Evolutionary conservation across 1,140 invertebrate genomes (phyloP).

Genomic region (Aphelenchoides avenae): DNA sequence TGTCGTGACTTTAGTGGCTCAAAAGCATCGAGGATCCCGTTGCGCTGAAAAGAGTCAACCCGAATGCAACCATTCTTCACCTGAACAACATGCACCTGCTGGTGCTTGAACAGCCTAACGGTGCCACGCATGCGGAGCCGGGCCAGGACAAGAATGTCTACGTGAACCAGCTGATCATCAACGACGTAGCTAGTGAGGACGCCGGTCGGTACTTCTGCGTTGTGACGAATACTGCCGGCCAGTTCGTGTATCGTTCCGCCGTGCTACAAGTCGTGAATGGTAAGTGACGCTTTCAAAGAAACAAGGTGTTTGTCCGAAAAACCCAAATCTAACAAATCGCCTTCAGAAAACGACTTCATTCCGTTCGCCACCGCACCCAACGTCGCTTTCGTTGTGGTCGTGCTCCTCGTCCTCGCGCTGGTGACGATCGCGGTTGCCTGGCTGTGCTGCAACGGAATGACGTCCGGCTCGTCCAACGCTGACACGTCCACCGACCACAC

Average conservation of each 20-base stretch:
- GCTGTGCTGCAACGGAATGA: conserved; percentile 16
- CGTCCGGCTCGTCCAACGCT: conserved; percentile 3
- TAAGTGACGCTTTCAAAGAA: conserved; percentile 4
- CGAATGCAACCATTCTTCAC: conserved; percentile 31
- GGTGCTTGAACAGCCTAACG: conserved; percentile 26
- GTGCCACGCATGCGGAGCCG: conserved; percentile 15
- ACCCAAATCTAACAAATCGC: neutral
- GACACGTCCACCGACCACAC: neutral
- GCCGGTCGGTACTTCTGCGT: conserved; percentile 32
- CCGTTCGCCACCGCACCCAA: conserved; percentile 7
- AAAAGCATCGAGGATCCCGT: conserved; percentile 18
- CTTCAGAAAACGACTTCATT: conserved; percentile 3
- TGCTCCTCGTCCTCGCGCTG: neutral
- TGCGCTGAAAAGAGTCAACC: neutral
- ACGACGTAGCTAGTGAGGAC: conserved; percentile 18
- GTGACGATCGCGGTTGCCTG: conserved; percentile 5
- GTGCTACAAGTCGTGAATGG: conserved; percentile 17
- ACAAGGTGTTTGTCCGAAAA: too few relatives aligned
- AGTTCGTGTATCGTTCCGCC: conserved; percentile 27
- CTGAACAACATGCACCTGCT: conserved; percentile 23
- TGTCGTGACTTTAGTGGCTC: conserved; percentile 28
- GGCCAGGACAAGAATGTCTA: conserved; percentile 8
- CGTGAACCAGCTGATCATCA: conserved; percentile 27
- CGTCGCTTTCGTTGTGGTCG: conserved; percentile 3
- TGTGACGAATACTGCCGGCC: conserved; percentile 28